Conservation (phyloP, 2,888 invertebrate species). For the Malthinus flaveolus region DNA sequence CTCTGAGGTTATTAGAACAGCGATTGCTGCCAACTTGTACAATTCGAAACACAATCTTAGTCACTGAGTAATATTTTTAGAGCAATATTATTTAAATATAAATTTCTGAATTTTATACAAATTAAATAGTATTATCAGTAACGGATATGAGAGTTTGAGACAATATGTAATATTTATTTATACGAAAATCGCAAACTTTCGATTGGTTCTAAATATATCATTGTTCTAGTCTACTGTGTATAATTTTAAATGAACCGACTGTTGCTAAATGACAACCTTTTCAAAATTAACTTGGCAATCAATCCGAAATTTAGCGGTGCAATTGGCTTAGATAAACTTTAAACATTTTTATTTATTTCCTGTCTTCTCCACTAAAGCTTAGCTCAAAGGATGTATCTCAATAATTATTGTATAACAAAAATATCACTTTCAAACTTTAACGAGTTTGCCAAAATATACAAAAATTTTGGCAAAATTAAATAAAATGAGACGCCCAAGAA, state of each 20-base stretch:
- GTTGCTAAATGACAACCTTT: slow-evolving; percentile 8
- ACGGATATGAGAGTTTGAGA: not conserved
- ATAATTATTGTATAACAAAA: slow-evolving; percentile 16
- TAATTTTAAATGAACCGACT: slow-evolving; percentile 1
- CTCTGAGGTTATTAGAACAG: slow-evolving; percentile 32
- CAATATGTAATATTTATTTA: not conserved
- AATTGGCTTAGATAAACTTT: slow-evolving; percentile 9
- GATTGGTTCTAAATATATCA: no score
- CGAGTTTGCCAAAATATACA: slow-evolving; percentile 14
- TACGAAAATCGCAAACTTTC: not conserved
- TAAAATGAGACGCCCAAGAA: slow-evolving; percentile 19
- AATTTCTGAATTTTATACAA: slow-evolving; percentile 4
- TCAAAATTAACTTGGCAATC: slow-evolving; percentile 22
- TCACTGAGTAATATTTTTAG: slow-evolving; percentile 30
- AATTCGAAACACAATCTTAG: slow-evolving; percentile 24
- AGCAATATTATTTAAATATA: slow-evolving; percentile 29
- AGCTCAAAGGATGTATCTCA: not conserved
- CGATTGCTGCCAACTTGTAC: slow-evolving; percentile 27
- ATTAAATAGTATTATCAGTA: not conserved
- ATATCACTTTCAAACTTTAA: slow-evolving; percentile 13
- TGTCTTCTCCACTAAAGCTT: slow-evolving; percentile 5
- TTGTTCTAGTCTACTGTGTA: not conserved
- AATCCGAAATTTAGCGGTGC: slow-evolving; percentile 12
- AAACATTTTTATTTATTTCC: slow-evolving; percentile 18
- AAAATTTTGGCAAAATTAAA: slow-evolving; percentile 22